These are phyloP conservation scores for Rutpela maculata DNA, from an alignment of 2,888 invertebrate genomes.

Conservation along the genomic window DNA sequence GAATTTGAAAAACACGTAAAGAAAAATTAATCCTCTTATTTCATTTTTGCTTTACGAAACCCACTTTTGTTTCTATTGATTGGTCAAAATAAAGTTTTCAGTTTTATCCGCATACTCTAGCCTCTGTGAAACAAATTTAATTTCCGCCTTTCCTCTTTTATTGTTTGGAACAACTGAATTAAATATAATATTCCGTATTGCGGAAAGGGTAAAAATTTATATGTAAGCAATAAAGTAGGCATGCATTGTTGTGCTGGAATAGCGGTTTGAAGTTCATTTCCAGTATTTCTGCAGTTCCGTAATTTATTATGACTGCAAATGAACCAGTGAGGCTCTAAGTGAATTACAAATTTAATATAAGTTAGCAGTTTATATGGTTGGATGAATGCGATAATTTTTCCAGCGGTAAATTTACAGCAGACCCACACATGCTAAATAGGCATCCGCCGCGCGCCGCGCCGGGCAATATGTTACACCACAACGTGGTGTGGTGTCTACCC, in stretches of 20 bases:
- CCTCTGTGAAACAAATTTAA: too few relatives aligned
- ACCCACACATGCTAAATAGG: constrained; percentile 38
- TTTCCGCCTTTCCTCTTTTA: neutral
- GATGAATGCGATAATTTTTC: constrained; percentile 55
- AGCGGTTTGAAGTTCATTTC: constrained; percentile 2
- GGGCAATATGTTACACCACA: constrained; percentile 35
- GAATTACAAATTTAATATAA: constrained; percentile 50
- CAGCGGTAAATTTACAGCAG: constrained; percentile 56
- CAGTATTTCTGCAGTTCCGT: constrained; percentile 5
- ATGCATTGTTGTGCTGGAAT: constrained; percentile 12
- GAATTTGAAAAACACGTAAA: too few relatives aligned
- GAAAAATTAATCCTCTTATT: too few relatives aligned
- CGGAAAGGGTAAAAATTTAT: neutral
- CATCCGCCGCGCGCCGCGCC: constrained; percentile 13
- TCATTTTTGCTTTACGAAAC: too few relatives aligned
- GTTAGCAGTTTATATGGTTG: constrained; percentile 46
- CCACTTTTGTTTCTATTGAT: too few relatives aligned
- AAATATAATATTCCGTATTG: neutral
- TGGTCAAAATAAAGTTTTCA: too few relatives aligned
- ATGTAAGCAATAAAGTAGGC: neutral
- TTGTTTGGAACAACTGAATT: neutral
- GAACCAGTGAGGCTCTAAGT: constrained; percentile 35
- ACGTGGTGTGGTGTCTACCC: constrained; percentile 31
- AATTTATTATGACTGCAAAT: constrained; percentile 34
- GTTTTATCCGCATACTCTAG: too few relatives aligned